These are phyloP conservation scores for Dasypus novemcinctus DNA, from an alignment of 2,113 vertebrate genomes.

Conservation along the genomic window DNA sequence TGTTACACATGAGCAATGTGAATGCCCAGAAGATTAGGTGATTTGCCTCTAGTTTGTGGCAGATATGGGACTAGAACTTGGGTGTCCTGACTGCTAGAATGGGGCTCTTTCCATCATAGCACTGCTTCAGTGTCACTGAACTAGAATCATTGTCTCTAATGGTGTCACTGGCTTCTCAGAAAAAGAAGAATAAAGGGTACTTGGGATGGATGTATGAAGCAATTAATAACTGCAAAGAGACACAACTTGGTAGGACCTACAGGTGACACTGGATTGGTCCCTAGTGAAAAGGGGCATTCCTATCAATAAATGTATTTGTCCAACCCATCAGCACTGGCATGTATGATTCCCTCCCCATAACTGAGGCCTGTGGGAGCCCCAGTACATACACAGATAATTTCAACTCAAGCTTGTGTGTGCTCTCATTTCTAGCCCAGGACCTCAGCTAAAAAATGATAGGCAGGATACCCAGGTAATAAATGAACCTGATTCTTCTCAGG, in stretches of 20 bases:
- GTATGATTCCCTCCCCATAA: not conserved
- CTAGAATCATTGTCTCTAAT: not conserved
- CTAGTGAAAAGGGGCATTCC: not conserved
- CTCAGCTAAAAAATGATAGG: not conserved
- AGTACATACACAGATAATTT: not conserved
- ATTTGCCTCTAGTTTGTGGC: not conserved
- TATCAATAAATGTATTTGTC: not conserved
- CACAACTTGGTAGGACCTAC: not conserved
- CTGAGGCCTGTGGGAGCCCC: accelerated
- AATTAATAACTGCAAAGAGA: not conserved
- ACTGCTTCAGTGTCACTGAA: not conserved
- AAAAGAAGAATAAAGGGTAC: not conserved
- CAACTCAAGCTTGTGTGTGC: not conserved
- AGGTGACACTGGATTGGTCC: not conserved
- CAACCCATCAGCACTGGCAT: not conserved
- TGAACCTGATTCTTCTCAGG: not conserved
- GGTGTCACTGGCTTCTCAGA: not conserved
- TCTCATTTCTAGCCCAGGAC: not conserved
- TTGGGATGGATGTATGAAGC: not conserved
- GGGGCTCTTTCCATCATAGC: not conserved
- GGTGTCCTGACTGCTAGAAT: not conserved
- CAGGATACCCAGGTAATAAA: not conserved
- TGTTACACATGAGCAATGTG: not conserved
- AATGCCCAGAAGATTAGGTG: not conserved
- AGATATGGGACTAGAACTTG: not conserved